These are phyloP conservation scores for Drosophila austrosaltans DNA, from an alignment of 2,888 invertebrate species.

Conservation along the genomic window DNA sequence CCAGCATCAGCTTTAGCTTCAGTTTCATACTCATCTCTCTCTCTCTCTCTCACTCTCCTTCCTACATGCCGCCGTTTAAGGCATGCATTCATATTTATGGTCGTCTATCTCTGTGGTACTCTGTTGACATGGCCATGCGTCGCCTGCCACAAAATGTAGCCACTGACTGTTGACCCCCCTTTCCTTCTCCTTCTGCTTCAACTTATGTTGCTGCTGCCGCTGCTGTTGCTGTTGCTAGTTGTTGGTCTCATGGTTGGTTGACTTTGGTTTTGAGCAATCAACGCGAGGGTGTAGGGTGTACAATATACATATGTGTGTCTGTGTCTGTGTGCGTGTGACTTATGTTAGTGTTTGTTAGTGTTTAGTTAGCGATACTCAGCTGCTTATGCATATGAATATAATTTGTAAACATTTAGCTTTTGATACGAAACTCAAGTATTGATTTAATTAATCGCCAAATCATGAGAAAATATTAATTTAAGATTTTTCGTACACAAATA, in stretches of 20 bases:
- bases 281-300: constrained; percentile 44
- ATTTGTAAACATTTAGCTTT: constrained; percentile 46
- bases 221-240: constrained; percentile 65
- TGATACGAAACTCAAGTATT: constrained; percentile 25
- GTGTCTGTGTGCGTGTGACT: constrained; percentile 31
- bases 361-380: constrained; percentile 70
- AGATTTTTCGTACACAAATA: neutral
- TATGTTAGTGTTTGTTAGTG: constrained; percentile 47
- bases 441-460: neutral
- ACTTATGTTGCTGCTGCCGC: constrained; percentile 13
- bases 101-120: constrained; percentile 42
- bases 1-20: constrained; percentile 30
- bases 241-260: constrained; percentile 76
- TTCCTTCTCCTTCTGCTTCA: constrained; percentile 7
- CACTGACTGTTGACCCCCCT: constrained; percentile 50
- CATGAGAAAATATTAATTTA: neutral
- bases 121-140: constrained; percentile 60
- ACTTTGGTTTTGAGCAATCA: constrained; percentile 77
- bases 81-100: constrained; percentile 73
- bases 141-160: constrained; percentile 73
- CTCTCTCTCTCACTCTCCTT: neutral
- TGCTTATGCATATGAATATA: constrained; percentile 67
- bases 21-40: neutral
- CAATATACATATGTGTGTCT: neutral
- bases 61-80: constrained; percentile 13